Conservation (phyloP, 2,888 invertebrate species). For the Tenthredo livida region DNA sequence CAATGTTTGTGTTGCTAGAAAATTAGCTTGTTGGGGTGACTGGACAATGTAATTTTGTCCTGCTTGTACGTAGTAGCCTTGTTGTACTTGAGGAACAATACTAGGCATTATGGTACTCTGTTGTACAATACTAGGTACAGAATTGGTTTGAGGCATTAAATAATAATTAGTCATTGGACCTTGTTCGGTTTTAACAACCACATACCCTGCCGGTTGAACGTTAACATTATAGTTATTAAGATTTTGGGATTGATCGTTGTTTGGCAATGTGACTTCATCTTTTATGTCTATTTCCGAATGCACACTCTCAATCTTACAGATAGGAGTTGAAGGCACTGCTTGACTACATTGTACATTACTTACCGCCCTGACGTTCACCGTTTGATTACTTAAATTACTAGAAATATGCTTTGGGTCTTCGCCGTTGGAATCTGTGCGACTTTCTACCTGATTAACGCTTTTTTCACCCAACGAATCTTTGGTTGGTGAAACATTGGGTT, state of each 20-base stretch:
- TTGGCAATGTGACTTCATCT: constrained; percentile 68
- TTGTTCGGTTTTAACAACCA: constrained; percentile 62
- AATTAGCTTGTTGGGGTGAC: constrained; percentile 51
- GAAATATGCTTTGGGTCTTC: not conserved
- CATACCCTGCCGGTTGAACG: constrained; percentile 66
- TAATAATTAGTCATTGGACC: constrained; percentile 66
- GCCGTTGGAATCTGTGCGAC: not conserved
- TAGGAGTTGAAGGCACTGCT: constrained; percentile 47
- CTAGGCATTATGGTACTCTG: constrained; percentile 55
- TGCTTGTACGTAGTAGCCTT: constrained; percentile 67
- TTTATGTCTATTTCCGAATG: constrained; percentile 75
- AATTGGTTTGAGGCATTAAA: constrained; percentile 65
- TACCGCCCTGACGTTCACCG: not conserved
- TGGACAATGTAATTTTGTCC: constrained; percentile 64
- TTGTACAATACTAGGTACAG: constrained; percentile 57
- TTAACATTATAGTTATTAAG: constrained; percentile 51
- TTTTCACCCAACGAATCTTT: not conserved
- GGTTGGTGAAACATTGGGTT: not conserved
- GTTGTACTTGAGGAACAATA: constrained; percentile 60
- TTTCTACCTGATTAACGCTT: not conserved
- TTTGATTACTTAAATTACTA: constrained; percentile 25
- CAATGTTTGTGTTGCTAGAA: constrained; percentile 53
- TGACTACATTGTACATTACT: constrained; percentile 46
- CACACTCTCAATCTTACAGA: constrained; percentile 60
- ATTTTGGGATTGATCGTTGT: constrained; percentile 62